These are phyloP conservation scores for Lasioglossum marginatum DNA, from an alignment of 2,888 invertebrate genomes.

Conservation along the genomic window DNA sequence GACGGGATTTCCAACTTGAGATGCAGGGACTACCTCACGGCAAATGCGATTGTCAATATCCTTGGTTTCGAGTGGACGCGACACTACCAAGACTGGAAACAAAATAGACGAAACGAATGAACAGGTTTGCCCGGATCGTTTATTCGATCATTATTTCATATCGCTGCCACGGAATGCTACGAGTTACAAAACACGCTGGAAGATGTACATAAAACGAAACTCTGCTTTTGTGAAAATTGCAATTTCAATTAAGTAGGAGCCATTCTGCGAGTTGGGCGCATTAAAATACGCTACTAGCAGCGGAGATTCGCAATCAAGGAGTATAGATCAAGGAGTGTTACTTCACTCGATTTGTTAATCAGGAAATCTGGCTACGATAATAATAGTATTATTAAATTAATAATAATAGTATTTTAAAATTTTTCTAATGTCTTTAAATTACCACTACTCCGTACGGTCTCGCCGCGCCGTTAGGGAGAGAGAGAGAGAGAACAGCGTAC, in stretches of 20 bases:
- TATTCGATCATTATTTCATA: not conserved
- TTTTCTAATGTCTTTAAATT: too few relatives aligned
- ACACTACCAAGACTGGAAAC: not conserved
- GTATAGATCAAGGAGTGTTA: not conserved
- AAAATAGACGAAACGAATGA: not conserved
- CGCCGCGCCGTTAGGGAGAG: not conserved
- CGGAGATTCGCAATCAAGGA: not conserved
- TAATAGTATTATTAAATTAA: too few relatives aligned
- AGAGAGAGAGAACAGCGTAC: not conserved
- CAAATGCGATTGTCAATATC: conserved; percentile 30
- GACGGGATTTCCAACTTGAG: conserved; percentile 24
- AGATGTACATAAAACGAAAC: not conserved
- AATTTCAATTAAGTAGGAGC: not conserved
- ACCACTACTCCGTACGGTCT: not conserved
- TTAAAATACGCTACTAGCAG: not conserved
- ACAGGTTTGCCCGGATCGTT: not conserved
- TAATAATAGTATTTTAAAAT: too few relatives aligned
- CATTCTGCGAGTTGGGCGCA: not conserved
- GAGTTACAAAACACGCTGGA: not conserved
- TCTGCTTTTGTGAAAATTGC: not conserved
- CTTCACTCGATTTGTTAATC: not conserved
- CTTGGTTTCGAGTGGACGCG: conserved; percentile 3
- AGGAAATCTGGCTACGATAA: too few relatives aligned
- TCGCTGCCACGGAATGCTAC: not conserved
- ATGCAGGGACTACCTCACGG: not conserved